These are phyloP conservation scores for Neostethus bicornis DNA, from an alignment of 2,797 vertebrate genomes.

Conservation along the genomic window DNA sequence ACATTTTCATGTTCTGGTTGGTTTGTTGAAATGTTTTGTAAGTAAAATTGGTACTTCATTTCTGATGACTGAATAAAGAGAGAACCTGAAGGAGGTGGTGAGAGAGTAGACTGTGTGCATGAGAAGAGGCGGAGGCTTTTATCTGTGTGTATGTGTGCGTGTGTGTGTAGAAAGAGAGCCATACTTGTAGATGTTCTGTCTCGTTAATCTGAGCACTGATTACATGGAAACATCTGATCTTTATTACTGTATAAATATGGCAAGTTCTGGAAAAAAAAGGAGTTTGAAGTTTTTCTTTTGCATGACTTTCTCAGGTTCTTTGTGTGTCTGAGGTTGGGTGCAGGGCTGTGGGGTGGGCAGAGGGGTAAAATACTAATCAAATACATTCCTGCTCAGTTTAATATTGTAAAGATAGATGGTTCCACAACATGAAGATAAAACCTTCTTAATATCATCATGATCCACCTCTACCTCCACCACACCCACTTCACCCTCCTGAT, in stretches of 20 bases:
- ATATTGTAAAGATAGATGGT: no score
- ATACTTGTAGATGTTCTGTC: slow-evolving; percentile 65
- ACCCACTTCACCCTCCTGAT: slow-evolving; percentile 24
- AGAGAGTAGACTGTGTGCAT: slow-evolving; percentile 52
- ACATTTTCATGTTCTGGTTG: slow-evolving; percentile 65
- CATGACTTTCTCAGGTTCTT: not conserved
- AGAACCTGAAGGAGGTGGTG: slow-evolving; percentile 78
- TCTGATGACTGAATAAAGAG: slow-evolving; percentile 62
- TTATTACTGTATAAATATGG: slow-evolving; percentile 80
- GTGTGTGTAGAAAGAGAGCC: slow-evolving; percentile 23
- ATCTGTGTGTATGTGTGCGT: slow-evolving; percentile 17
- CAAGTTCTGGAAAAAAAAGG: slow-evolving; percentile 66
- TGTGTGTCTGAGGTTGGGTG: not conserved
- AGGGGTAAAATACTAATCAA: not conserved
- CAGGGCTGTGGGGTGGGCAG: no score
- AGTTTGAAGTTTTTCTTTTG: slow-evolving; percentile 49
- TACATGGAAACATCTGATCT: slow-evolving; percentile 79
- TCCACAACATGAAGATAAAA: not conserved
- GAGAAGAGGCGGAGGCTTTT: slow-evolving; percentile 50
- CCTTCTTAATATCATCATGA: slow-evolving; percentile 3
- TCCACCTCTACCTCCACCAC: slow-evolving; percentile 1
- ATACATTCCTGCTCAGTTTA: not conserved
- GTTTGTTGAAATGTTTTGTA: slow-evolving; percentile 79
- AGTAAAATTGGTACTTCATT: slow-evolving; percentile 78
- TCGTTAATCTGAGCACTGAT: slow-evolving; percentile 80